Percentiles rank a stretch among this genome's conserved stretches.
Evolutionary conservation across 2,113 vertebrate species (phyloP).

Genomic region (Capricornis sumatraensis): DNA sequence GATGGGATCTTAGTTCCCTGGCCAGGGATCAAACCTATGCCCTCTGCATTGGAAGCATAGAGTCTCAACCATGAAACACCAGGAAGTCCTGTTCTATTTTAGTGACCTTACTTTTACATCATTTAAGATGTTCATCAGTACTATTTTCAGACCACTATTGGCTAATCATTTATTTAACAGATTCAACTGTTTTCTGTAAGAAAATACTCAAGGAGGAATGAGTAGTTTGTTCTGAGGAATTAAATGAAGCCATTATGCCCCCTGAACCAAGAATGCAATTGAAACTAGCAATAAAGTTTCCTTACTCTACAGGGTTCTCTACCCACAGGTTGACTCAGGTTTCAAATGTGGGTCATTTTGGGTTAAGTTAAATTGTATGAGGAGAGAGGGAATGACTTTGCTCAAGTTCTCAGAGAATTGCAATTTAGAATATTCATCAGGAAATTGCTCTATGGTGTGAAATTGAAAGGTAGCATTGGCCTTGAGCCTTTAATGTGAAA

Average conservation of each 20-base stretch:
- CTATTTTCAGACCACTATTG: neutral
- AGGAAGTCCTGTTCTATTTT: neutral
- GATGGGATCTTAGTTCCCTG: neutral
- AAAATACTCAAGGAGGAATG: neutral
- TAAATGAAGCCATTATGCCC: neutral
- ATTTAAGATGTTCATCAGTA: neutral
- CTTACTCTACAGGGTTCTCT: neutral
- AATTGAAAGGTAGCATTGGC: neutral
- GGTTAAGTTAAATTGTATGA: neutral
- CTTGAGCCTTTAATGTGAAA: constrained; percentile 34
- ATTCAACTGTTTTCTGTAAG: neutral
- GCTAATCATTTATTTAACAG: neutral
- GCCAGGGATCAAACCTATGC: neutral
- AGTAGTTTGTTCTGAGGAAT: neutral
- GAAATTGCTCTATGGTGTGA: constrained; percentile 13
- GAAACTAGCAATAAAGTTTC: neutral
- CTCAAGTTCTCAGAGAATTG: neutral
- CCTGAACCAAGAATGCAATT: neutral
- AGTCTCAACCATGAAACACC: neutral
- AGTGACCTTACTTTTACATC: neutral
- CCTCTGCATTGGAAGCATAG: neutral
- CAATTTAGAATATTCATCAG: neutral
- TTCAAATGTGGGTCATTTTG: neutral
- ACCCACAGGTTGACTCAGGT: neutral
- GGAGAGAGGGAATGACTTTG: neutral